Evolutionary conservation across 2,888 invertebrate species (phyloP).

Genomic region (Brenthis ino): DNA sequence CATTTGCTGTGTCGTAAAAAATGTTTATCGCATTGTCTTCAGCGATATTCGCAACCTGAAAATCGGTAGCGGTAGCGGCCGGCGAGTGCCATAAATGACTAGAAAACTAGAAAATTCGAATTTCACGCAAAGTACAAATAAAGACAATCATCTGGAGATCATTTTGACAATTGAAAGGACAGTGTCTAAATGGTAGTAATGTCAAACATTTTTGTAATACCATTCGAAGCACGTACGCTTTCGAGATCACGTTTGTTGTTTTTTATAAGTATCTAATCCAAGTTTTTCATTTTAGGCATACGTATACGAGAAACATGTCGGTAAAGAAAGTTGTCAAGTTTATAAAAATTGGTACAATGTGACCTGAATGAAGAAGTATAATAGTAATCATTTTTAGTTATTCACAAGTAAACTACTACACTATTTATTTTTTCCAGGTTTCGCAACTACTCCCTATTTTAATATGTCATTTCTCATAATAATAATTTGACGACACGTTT

Average conservation of each 20-base stretch:
- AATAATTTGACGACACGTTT: no score
- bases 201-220: conserved; percentile 47
- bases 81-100: no score
- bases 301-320: conserved; percentile 56
- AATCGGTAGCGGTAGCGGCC: no score
- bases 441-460: not conserved
- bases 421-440: not conserved
- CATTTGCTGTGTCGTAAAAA: not conserved
- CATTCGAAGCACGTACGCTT: conserved; percentile 61
- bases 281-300: conserved; percentile 53
- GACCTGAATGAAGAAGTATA: not conserved
- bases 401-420: not conserved
- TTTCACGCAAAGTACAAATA: no score
- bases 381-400: not conserved
- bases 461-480: not conserved
- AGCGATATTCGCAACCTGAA: not conserved
- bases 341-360: conserved; percentile 58
- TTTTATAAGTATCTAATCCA: conserved; percentile 62
- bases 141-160: no score
- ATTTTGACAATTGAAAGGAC: no score
- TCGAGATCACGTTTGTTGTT: conserved; percentile 62
- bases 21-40: not conserved
- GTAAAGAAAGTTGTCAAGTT: conserved; percentile 49
- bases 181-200: no score
- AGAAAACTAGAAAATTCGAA: no score